Base-by-base conservation (phyloP, 2,113 vertebrate species). In the Aptenodytes patagonicus region DNA sequence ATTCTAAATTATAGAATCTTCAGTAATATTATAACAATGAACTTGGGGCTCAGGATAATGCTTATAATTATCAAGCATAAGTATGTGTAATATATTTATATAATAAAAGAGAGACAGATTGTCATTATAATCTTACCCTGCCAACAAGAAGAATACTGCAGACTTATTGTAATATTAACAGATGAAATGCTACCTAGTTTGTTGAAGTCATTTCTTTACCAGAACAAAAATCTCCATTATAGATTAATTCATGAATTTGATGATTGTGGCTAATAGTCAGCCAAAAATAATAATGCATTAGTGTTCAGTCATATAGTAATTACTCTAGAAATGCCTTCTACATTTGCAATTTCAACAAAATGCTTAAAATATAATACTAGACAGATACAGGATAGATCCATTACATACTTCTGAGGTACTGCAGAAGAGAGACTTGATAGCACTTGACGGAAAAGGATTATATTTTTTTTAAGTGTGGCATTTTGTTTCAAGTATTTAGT, bases 1-100 rank as follows among this genome's bases (percentile, higher is more conserved):
- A 95, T 95, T 83, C 78, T 31, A n/a, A 94, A 96, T 96, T 77
- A 83, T 18, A 36, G 54, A 92, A 91, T 92, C 69, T 95, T 83
- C 51, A 47, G 20, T 62, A 76, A 34, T 83, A 47, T 49, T 89
- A 36, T 29, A 91, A 34, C 46, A 57, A 73, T 79, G 28, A 92
- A 72, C 62, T 75, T 79, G 32, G n/a, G 31, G 42, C 18, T 91
- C 31, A 46, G 58, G 58, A 70, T 64, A 87, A 73, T 82, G 55
- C 34, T 83, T 61, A 57, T 61, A 86, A 81, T 93, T 75, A 70
- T 83, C 61, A 91, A 76, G 31, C 13, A 46, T 73, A 93, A 94
- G 13, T 66, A 36, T 42, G 22, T 62, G 20, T 83, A 65, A 80
- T 89, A 81, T 78, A 73, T 77, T 70, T 61, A 44, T 44, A 61